Evolutionary conservation across 2,888 invertebrate genomes (phyloP).

Genomic region (Steinernema hermaphroditum): DNA sequence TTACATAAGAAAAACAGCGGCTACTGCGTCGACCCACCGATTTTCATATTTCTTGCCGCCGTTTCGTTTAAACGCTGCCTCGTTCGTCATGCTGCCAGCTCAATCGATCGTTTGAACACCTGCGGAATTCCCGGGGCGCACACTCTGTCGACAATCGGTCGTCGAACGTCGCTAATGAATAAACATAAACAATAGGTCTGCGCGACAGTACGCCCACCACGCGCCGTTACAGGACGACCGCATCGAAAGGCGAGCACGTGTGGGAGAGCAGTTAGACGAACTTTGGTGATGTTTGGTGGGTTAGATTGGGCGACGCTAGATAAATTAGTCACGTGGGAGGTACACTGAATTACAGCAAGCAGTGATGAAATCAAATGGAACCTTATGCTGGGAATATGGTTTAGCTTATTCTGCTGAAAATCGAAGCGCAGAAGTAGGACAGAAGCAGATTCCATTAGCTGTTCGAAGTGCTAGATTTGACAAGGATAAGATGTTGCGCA

Average conservation of each 20-base stretch:
- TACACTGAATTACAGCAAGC: neutral
- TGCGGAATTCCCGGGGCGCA: neutral
- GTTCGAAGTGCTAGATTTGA: no score
- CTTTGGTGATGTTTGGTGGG: neutral
- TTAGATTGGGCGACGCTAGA: neutral
- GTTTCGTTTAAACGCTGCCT: neutral
- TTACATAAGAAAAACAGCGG: no score
- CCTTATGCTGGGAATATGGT: no score
- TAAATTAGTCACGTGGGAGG: neutral
- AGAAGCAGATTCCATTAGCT: no score
- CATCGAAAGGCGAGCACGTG: neutral
- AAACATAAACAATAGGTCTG: constrained; percentile 14
- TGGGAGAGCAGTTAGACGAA: neutral
- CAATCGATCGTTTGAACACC: neutral
- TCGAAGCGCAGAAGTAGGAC: no score
- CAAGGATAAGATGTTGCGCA: no score
- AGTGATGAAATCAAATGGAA: no score
- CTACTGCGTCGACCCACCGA: no score
- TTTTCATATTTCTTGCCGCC: constrained; percentile 21
- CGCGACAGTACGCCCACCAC: neutral
- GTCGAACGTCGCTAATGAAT: neutral
- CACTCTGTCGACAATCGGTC: neutral
- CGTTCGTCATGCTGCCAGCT: neutral
- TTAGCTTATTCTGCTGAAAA: no score
- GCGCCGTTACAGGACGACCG: neutral